These are phyloP conservation scores for Ctenosaura bakeri DNA, from an alignment of 2,797 vertebrate species.

Conservation along the genomic window DNA sequence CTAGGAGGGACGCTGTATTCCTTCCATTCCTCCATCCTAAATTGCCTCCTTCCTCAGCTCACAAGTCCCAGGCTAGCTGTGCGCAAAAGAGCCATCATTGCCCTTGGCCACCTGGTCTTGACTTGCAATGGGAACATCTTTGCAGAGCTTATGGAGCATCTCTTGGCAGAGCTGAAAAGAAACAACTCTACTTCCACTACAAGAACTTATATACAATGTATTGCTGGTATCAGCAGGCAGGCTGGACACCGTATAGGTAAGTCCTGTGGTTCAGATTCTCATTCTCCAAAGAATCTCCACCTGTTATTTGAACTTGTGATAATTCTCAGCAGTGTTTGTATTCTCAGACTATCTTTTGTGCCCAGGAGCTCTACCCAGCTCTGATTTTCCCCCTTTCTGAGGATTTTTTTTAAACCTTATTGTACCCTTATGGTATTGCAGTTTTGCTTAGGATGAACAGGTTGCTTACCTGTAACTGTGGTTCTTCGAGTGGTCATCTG, in stretches of 20 bases:
- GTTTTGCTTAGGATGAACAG: neutral
- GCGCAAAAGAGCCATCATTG: conserved; percentile 92
- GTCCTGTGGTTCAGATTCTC: conserved; percentile 44
- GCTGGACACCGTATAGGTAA: conserved; percentile 94
- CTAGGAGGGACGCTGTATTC: conserved; percentile 88
- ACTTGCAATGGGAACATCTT: conserved; percentile 90
- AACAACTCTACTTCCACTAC: conserved; percentile 84
- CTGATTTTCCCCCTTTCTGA: neutral
- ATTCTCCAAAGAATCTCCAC: accelerated
- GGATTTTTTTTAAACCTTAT: neutral
- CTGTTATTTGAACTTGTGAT: neutral
- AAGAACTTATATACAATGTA: conserved; percentile 93
- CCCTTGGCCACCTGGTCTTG: conserved; percentile 91
- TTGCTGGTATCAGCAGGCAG: conserved; percentile 91
- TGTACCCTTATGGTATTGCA: neutral
- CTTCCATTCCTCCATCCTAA: conserved; percentile 92
- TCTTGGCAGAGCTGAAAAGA: conserved; percentile 82
- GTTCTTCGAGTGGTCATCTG: no score
- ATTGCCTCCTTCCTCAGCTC: conserved; percentile 91
- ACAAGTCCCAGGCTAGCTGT: conserved; percentile 93
- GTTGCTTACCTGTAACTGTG: no score
- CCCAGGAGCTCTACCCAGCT: neutral
- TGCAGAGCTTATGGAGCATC: conserved; percentile 90
- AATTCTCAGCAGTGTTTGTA: neutral
- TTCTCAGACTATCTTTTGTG: conserved; percentile 15